Base-by-base conservation (phyloP, 37 sponge, comb jelly and placozoan genomes). In the Lycopodina hypogea region DNA sequence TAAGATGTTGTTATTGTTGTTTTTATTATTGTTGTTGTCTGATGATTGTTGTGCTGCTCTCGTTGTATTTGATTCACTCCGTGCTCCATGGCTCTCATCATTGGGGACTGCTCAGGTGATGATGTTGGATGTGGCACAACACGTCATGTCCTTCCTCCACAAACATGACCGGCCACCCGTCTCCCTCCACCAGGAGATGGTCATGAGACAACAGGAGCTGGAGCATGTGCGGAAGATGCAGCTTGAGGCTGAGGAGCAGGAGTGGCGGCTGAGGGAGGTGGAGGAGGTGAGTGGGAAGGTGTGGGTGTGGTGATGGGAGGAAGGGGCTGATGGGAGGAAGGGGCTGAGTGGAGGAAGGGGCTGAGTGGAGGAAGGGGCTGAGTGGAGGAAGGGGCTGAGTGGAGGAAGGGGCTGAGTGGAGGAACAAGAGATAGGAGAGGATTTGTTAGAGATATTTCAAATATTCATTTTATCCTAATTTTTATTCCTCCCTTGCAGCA, bases 181-280 rank as follows among this genome's bases (percentile, higher is more conserved):
- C 22, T 92, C 92, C 12, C 81, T 92, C 26, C 67, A 92, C 42
- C 82, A 92, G 78, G 88, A 92, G 71, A 92, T 92, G 92, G 55
- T 92, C 35, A 34, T 38, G 56, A 63, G 83, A n/a, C 68, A 78
- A 68, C 68, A 71, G 30, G 70, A 78, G 80, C 56, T 68, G 83
- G 81, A 84, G 77, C 71, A 18, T n/a, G 78, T 53, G 59, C 66
- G 72, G 58, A 42, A 64, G 66, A 69, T 35, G 72, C 71, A 38
- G 56, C 30, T 50, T 63, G 67, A 80, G 38, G 56, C 42, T 39
- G 81, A 90, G 62, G 18, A 40, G 18, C 58, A 63, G 45, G 74
- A 69, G 34, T 32, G 21, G 32, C 32, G 75, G 69, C 33, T 50
- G 62, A 76, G 52, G 45, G 83, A 72, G 35, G 78, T 78, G 41